Base-by-base conservation (phyloP, 1,140 invertebrate species). In the Chelonus insularis region DNA sequence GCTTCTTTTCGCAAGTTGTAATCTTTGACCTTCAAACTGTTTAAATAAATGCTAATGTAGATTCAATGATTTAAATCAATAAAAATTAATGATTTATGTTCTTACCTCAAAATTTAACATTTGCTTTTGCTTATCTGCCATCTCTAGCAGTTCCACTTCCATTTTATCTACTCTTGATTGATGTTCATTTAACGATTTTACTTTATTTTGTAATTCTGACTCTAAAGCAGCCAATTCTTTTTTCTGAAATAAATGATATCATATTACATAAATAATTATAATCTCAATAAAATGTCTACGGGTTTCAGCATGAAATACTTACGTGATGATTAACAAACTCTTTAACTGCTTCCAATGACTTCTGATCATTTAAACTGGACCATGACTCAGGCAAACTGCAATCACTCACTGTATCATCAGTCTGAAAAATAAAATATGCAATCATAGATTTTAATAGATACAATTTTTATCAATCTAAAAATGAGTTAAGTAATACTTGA, bases 191-290 rank as follows among this genome's bases (percentile, higher is more conserved):
- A 89, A 75, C 2, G 83, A 80, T 58, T 83, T 82, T 21, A 88
- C 84, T 50, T 87, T 84, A 8, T 74, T 83, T 67, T 86, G 82
- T 8, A 89, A 64, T 73, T 90, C 85, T 2, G 80, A 77, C 70
- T 91, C 88, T 23, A 91, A 71, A 23, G 84, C 83, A 32, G 85
- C 81, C 54, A 91, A 72, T 71, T 89, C 87, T 67, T 87, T 82
- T 65, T 83, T 84, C 72, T 81, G 70, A 70, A 1, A 65, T 23
- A 11, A 23, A 41, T 8, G 36, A 41, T 14, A 34, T n/a, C n/a
- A n/a, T n/a, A n/a, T n/a, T n/a, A n/a, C n/a, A n/a, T n/a, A n/a
- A n/a, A n/a, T n/a, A n/a, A n/a, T n/a, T n/a, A n/a, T n/a, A n/a
- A n/a, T n/a, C n/a, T n/a, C n/a, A n/a, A n/a, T n/a, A n/a, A n/a